phyloP scores from a whole-genome alignment of 2,888 invertebrate genomes.

The Anaspis maculata region DNA sequence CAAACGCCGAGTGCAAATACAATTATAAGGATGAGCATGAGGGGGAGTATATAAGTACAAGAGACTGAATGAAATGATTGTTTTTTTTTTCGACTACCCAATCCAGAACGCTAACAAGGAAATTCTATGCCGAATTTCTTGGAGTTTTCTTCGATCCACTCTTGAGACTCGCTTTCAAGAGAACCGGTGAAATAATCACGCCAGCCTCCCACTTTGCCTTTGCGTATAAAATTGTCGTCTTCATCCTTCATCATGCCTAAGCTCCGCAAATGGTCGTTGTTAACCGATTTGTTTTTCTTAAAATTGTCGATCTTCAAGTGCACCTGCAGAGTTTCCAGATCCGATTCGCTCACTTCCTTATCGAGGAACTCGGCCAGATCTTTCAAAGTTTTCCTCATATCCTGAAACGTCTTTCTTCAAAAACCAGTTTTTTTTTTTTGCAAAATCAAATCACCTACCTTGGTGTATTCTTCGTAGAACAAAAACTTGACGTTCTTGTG shows the following conservation, averaged over 20 bases:
- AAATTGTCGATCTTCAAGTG: constrained; percentile 75
- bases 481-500: constrained; percentile 61
- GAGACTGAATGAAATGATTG: too few relatives aligned
- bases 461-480: constrained; percentile 57
- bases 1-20: too few relatives aligned
- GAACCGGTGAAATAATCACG: constrained; percentile 5
- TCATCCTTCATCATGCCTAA: constrained; percentile 51
- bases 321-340: constrained; percentile 42
- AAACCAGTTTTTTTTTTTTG: too few relatives aligned
- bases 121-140: not conserved
- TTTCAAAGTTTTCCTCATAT: not conserved
- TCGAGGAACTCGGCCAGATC: not conserved
- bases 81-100: too few relatives aligned
- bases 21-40: too few relatives aligned
- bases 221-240: constrained; percentile 56
- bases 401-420: too few relatives aligned
- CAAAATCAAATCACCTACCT: too few relatives aligned
- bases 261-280: constrained; percentile 55
- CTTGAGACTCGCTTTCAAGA: not conserved
- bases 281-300: constrained; percentile 71
- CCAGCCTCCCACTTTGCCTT: constrained; percentile 49
- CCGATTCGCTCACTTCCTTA: not conserved
- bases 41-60: too few relatives aligned
- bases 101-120: too few relatives aligned
- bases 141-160: not conserved